Evolutionary conservation across 2,888 invertebrate genomes (phyloP), one percentile per base, ranked within the genome.

Genomic region (Agrotis segetum): DNA sequence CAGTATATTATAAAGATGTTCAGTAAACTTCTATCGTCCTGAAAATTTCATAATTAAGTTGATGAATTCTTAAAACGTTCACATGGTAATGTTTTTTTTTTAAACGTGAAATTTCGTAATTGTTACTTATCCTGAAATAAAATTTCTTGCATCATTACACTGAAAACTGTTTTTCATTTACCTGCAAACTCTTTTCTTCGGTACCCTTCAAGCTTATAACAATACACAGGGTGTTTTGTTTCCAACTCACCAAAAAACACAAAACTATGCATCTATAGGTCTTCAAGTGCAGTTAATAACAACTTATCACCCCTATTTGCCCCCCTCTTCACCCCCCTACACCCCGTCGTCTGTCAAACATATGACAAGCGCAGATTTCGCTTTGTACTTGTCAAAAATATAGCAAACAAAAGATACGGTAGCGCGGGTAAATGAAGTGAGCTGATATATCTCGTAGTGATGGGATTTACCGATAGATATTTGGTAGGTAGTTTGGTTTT

Each of bases 351-450:
- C 94, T 94, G 95, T 96, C 96, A 96, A 96, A 96, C 95, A 92
- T 94, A 94, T 94, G 95, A 95, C 95, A 95, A 91, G 94, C 92
- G 92, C 96, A 95, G 96, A 95, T 95, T 93, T 90, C 91, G 95
- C 96, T 96, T 96, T 96, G 95, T 96, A 94, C 96, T 95, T 96
- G 96, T 96, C 96, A 96, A 96, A 96, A 96, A 96, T 96, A 96
- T 95, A 94, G 93, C 95, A 96, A 96, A 96, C 96, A 96, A 96
- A 96, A 96, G 95, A 95, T 96, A 95, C 92, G 92, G 92, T 73
- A 89, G 89, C 85, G 93, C 92, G 94, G 92, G 95, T 95, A 95
- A 96, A 96, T 96, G 96, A 96, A 96, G 95, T 95, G 95, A 94
- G 95, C 94, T 96, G 96, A 95, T 96, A 94, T 96, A 94, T 94